These are phyloP conservation scores for Morone saxatilis DNA, from an alignment of 2,113 vertebrate species.

Conservation along the genomic window DNA sequence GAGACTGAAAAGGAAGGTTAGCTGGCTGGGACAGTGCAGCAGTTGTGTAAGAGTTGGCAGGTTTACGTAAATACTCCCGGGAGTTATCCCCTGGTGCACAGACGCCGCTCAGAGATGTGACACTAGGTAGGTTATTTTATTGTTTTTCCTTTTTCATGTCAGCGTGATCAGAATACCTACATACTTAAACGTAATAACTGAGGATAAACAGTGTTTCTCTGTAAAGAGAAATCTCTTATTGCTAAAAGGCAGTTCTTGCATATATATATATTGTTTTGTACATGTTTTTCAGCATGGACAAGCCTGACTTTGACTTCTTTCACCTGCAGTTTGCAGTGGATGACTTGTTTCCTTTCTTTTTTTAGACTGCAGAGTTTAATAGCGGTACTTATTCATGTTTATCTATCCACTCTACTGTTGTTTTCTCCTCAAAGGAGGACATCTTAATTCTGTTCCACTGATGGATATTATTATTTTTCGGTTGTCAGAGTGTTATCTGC, in stretches of 20 bases:
- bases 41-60: constrained; percentile 77
- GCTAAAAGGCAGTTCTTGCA: not conserved
- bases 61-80: constrained; percentile 62
- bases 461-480: constrained; percentile 27
- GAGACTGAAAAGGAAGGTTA: constrained; percentile 32
- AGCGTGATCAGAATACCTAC: not conserved
- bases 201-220: not conserved
- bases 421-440: not conserved
- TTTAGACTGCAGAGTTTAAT: not conserved
- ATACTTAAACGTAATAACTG: not conserved
- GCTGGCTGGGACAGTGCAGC: constrained; percentile 35
- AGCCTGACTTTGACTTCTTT: not conserved
- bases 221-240: not conserved
- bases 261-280: not conserved
- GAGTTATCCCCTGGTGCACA: constrained; percentile 59
- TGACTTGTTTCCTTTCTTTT: not conserved
- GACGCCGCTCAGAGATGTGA: constrained; percentile 65
- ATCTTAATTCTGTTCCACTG: constrained; percentile 14
- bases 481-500: constrained; percentile 30
- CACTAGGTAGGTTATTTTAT: constrained; percentile 60
- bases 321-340: not conserved
- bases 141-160: constrained; percentile 7
- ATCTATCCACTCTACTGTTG: not conserved
- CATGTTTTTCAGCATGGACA: not conserved
- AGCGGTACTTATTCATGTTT: not conserved